Evolutionary conservation across 2,113 vertebrate species (phyloP).

Genomic region (Triplophysa dalaica): DNA sequence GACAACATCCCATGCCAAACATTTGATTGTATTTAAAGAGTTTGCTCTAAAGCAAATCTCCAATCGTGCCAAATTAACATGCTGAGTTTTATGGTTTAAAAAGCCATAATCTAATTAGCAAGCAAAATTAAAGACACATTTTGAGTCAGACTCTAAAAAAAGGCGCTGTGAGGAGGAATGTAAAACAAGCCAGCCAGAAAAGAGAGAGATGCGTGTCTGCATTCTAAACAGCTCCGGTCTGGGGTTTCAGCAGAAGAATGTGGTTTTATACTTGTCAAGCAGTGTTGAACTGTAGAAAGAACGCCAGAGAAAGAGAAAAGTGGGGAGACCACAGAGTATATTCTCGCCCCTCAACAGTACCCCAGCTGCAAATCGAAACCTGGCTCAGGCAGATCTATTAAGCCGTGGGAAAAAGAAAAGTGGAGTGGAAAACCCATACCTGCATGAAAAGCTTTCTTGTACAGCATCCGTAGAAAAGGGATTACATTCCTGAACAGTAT

Average conservation of each 20-base stretch:
- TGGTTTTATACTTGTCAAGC: conserved; percentile 6
- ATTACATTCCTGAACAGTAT: conserved; percentile 41
- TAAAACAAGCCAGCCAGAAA: background rate
- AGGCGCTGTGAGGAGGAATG: background rate
- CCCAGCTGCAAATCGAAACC: conserved; percentile 34
- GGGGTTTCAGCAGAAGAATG: conserved; percentile 19
- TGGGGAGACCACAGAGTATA: background rate
- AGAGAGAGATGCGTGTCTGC: conserved; percentile 3
- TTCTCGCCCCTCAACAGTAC: conserved; percentile 29
- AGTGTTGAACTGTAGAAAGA: conserved; percentile 18
- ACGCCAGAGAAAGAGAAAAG: background rate
- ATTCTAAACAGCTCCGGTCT: background rate
- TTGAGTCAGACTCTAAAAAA: conserved; percentile 4
- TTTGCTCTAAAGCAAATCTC: conserved; percentile 7
- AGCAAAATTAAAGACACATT: conserved; percentile 17
- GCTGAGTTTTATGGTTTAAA: conserved; percentile 8
- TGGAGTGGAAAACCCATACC: background rate
- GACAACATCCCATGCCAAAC: conserved; percentile 41
- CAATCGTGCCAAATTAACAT: conserved; percentile 16
- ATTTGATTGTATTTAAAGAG: conserved; percentile 61
- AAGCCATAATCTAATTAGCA: conserved; percentile 14
- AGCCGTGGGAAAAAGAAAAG: conserved; percentile 31
- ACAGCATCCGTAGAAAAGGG: background rate
- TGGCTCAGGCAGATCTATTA: conserved; percentile 19
- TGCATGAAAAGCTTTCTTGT: conserved; percentile 9